Evolutionary conservation across 2,888 invertebrate species (phyloP), one percentile per base, ranked within the genome.

Genomic region (Ormyrus pomaceus): DNA sequence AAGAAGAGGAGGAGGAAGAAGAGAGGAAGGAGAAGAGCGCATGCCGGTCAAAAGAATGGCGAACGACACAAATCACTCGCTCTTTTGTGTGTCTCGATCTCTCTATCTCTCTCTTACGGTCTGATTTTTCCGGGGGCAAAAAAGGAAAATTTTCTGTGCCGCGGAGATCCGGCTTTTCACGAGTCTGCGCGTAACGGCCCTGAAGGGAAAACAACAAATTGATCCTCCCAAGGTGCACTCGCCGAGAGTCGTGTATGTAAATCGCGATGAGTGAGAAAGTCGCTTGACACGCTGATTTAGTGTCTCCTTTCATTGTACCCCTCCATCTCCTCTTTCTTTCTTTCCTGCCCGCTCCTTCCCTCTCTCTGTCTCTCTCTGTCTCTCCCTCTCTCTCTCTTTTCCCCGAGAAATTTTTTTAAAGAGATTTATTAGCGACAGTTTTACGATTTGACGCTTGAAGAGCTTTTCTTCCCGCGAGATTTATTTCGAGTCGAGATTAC

Each of bases 21-120:
- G 59, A 19, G 55, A 56, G 7, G 46, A 19, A 34, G 45, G 10
- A 66, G 59, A 46, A 51, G 55, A 34, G 34, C 66, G 61, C 64
- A 65, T 53, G 82, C 73, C 85, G 87, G 86, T 86, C 87, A 86
- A 87, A 87, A 87, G 88, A 89, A 89, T 88, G 88, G 87, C 87
- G 83, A 88, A 87, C 87, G 87, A 87, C 89, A 88, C 88, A 89
- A 89, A 88, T 89, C 89, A 89, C 87, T 88, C 88, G 87, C 85
- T 86, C 86, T 88, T 89, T 84, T 89, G 88, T 87, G 86, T 34
- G 6, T 73, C 55, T 19, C 66, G 13, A 13, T 66, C 51, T 66
- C 50, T 34, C 53, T 55, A 13, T 70, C 51, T 69, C 45, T 13
- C 62, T 70, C 55, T 34, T 34, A 3, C 34, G 65, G 83, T 68